Evolutionary conservation across 2,888 invertebrate genomes (phyloP), one percentile per base, ranked within the genome.

Genomic region (Ochropleura plecta): DNA sequence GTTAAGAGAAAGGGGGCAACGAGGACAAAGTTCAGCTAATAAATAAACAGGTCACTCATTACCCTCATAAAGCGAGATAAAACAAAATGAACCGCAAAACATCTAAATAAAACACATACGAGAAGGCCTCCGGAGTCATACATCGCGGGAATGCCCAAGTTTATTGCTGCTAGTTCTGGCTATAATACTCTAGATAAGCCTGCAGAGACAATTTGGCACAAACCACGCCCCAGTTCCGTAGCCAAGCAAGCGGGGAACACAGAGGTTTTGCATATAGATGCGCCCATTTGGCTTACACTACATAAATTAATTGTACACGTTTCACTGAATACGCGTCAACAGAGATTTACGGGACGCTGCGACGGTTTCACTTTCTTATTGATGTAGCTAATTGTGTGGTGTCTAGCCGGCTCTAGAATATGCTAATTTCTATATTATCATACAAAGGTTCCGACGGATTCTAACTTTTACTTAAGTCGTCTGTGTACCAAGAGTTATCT

Each of bases 191-290:
- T 91, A 96, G 96, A 96, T 96, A 96, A 96, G 96, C 96, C 94
- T 93, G 91, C 93, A 91, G 93, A 95, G 96, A 96, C 96, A 94
- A 96, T 96, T 96, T 96, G 96, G 96, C 96, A 96, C 95, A 93
- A 93, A 92, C 93, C 91, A 91, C 94, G 95, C 91, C 94, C 95
- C 89, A 94, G 93, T 95, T 95, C 92, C 91, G 92, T 87, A 94
- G 94, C 95, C 94, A 94, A 95, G 95, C 93, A 94, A 94, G 93
- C 92, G 89, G 88, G 88, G 87, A 89, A 90, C 93, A 93, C 94
- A 91, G 93, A 94, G 95, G 93, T 95, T 96, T 95, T 95, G 94
- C 95, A 95, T 96, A 94, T 95, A 95, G 94, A 95, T 95, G 95
- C 94, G 94, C 90, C 94, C 92, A 95, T 95, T 95, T 95, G 93